Conservation (phyloP, 2,113 vertebrate genomes). For the Tautogolabrus adspersus region DNA sequence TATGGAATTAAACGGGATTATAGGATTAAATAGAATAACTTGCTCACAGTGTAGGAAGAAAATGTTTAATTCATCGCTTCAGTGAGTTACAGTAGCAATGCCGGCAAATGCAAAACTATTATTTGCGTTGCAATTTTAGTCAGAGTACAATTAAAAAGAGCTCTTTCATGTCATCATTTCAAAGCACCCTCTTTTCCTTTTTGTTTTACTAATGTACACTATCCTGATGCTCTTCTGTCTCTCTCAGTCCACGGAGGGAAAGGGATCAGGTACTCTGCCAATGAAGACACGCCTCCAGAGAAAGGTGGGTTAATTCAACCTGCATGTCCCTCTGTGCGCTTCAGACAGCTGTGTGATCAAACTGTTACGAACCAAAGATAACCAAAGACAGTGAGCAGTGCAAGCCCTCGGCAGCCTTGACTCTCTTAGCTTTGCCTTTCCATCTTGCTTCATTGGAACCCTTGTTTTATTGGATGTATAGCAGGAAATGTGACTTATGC, state of each 20-base stretch:
- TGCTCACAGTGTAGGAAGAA: conserved; percentile 16
- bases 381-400: background rate
- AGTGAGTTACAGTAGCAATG: conserved; percentile 19
- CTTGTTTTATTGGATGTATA: background rate
- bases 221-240: conserved; percentile 23
- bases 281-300: conserved; percentile 95
- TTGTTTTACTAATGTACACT: too few species aligned
- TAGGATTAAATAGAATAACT: conserved; percentile 43
- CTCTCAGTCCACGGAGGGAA: conserved; percentile 94
- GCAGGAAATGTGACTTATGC: background rate
- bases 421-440: background rate
- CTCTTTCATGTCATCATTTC: background rate
- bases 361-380: conserved; percentile 7
- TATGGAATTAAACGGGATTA: conserved; percentile 54
- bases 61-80: conserved; percentile 40
- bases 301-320: conserved; percentile 85
- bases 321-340: conserved; percentile 17
- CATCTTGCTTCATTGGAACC: background rate
- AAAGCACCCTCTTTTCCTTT: background rate
- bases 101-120: background rate
- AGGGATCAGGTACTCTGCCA: conserved; percentile 94
- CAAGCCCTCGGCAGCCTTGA: background rate
- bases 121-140: background rate
- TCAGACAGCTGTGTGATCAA: conserved; percentile 28
- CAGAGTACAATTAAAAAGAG: background rate